Conservation (phyloP, 2,797 vertebrate genomes). For the Paramormyrops hopkinsi region DNA sequence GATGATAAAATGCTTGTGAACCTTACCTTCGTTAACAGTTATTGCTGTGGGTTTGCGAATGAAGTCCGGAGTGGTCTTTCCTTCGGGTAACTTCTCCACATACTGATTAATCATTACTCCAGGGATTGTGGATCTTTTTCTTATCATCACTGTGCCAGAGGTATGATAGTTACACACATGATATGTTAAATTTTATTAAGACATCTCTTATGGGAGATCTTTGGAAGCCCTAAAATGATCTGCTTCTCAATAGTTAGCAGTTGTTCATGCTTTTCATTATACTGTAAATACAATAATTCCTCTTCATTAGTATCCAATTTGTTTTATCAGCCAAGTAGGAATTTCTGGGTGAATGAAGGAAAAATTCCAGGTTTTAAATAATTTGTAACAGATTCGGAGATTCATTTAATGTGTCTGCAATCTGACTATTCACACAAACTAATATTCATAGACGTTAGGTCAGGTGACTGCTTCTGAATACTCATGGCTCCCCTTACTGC, state of each 20-base stretch:
- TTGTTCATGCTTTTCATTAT: not conserved
- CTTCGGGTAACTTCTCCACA: conserved; percentile 66
- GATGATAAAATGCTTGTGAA: not conserved
- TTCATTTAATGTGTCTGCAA: not conserved
- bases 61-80: conserved; percentile 72
- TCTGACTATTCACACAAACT: not conserved
- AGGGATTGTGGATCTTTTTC: conserved; percentile 62
- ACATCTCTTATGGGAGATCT: not conserved
- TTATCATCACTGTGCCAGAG: not conserved
- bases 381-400: not conserved
- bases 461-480: not conserved
- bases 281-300: not conserved
- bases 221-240: not conserved
- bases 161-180: not conserved
- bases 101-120: conserved; percentile 72
- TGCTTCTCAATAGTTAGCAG: not conserved
- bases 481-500: not conserved
- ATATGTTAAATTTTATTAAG: not conserved
- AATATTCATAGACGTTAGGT: not conserved
- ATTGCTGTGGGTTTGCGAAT: conserved; percentile 71
- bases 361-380: not conserved
- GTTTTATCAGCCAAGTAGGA: not conserved
- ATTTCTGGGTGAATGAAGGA: not conserved
- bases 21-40: conserved; percentile 72
- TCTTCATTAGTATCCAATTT: not conserved